Evolutionary conservation across 2,797 vertebrate species (phyloP), one percentile per base, ranked within the genome.

Genomic region (Sebastes matsubarae): DNA sequence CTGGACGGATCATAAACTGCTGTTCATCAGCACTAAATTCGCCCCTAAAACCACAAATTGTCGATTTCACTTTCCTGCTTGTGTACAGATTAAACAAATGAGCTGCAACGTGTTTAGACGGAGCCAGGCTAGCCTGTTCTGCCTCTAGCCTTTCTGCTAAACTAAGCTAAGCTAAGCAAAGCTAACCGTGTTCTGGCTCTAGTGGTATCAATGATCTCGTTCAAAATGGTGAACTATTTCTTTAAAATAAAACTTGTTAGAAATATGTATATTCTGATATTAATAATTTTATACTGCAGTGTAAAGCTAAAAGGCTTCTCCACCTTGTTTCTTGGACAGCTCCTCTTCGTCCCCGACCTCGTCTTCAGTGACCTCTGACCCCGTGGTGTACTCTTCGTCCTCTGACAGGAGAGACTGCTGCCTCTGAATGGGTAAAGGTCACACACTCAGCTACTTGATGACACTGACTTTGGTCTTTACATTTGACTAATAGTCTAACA

Each of bases 281-380:
- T 9, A 60, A 20, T 60, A 0, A 60, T 60, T 58, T 16, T 42
- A 42, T 0, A n/a, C 42, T 52, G 50, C 8, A 59, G 57, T 27
- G 25, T 59, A 29, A 27, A 38, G 22, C n/a, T 11, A 57, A 8
- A 10, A 24, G 14, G 57, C 18, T 1, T n/a, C 38, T 50, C 13
- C 68, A 95, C 98, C 97, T 97, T 97, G 96, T 90, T 98, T 99
- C 90, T 95, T 99, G 78, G 95, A 96, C n/a, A 96, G 91, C 93
- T 99, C 98, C 91, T 99, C 98, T 92, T 99, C 98, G 85, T 99
- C 98, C 9, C 98, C 98, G 3, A 99, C 97, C 93, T 99, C 98
- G 84, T 99, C 98, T 80, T 99, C 98, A 2, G 98, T 99, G 92
- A 99, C 97, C 93, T 99, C 98, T 46, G 98, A 99, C 65, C 98